Base-by-base conservation (phyloP, 2,113 vertebrate species). In the Triplophysa dalaica region DNA sequence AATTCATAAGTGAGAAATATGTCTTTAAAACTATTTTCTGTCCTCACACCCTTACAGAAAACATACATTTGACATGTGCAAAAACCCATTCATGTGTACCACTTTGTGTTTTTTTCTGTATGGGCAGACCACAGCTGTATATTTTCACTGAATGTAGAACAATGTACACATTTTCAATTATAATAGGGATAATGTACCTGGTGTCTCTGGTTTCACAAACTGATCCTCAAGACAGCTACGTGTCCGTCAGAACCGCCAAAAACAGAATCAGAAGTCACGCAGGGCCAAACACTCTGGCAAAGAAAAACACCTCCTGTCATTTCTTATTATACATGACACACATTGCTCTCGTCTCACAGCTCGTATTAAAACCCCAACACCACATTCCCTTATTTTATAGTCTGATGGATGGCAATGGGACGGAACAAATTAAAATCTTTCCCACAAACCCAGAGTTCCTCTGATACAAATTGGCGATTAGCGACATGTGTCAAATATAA, bases 241-340 rank as follows among this genome's bases (percentile, higher is more conserved):
- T 48, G 45, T 41, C 60, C 75, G 48, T 61, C 80, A 76, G 41
- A 68, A 21, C 29, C 16, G 26, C 9, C 7, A 26, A 67, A 68
- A 63, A 62, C 17, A 67, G 38, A 56, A 79, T 70, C 77, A 38
- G 26, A 62, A 43, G 68, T 45, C 33, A 29, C 43, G 67, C 33
- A 68, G 60, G 29, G 29, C 12, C 0, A 60, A 54, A 24, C 12
- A 54, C 41, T 10, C 62, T 64, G 21, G 16, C 52, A 33, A 54
- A 79, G 77, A 67, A 13, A 79, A 58, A 78, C 64, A 48, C 77
- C 54, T 33, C 75, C 24, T 78, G 70, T 75, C 81, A 69, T 38
- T 24, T 67, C 8, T 17, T 12, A 79, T 79, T 61, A 67, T 7
- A 29, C 41, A 38, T n/a, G 45, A 79, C 70, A 75, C 62, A 17